These are phyloP conservation scores for Autographa pulchrina DNA, from an alignment of 2,888 invertebrate species.

Conservation along the genomic window DNA sequence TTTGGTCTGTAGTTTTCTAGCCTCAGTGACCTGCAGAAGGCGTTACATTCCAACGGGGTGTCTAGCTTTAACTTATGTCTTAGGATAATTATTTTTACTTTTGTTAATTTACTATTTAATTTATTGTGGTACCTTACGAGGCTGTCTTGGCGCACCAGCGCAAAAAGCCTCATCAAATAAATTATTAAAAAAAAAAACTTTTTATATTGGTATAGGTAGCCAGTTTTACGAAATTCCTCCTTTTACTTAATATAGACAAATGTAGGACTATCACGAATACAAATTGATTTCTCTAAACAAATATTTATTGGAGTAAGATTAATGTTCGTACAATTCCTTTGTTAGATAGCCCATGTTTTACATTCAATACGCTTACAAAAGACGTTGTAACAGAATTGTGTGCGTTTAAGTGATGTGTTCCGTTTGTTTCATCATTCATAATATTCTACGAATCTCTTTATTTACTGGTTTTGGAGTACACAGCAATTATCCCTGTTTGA, in stretches of 20 bases:
- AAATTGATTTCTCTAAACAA: constrained; percentile 56
- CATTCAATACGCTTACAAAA: constrained; percentile 39
- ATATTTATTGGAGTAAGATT: constrained; percentile 57
- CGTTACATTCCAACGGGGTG: too few species aligned
- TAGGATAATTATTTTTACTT: too few species aligned
- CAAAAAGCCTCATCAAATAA: too few species aligned
- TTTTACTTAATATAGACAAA: constrained; percentile 49
- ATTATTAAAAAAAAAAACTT: not conserved
- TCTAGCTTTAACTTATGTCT: too few species aligned
- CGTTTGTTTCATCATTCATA: not conserved
- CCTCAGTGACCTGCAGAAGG: too few species aligned
- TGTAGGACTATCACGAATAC: constrained; percentile 49
- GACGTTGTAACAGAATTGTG: constrained; percentile 39
- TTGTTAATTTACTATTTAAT: too few species aligned
- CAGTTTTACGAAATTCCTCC: constrained; percentile 28
- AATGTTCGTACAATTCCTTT: constrained; percentile 49
- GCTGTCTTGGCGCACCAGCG: too few species aligned
- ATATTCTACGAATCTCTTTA: not conserved
- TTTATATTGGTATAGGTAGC: constrained; percentile 25
- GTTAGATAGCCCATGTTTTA: constrained; percentile 49
- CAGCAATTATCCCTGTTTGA: not conserved
- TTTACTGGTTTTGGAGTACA: not conserved
- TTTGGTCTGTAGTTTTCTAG: too few species aligned
- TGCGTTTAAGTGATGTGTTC: constrained; percentile 23
- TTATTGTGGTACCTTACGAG: too few species aligned